Conservation (phyloP, 2,888 invertebrate species). For the Drosophila testacea region DNA sequence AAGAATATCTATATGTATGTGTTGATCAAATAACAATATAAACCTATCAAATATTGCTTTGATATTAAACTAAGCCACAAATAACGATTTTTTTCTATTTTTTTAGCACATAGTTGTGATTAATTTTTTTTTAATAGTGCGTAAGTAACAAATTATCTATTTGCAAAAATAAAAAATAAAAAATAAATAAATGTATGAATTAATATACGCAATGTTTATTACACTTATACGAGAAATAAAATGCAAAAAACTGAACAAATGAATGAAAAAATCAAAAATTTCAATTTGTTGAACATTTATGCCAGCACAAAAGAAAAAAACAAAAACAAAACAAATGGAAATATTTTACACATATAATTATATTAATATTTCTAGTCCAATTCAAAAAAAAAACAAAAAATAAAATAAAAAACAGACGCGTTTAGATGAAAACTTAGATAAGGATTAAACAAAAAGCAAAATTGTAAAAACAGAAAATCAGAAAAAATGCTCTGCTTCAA, state of each 20-base stretch:
- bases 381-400: conserved; percentile 37
- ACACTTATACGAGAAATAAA: conserved; percentile 36
- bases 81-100: conserved; percentile 10
- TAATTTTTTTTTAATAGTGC: conserved; percentile 39
- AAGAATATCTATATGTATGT: background rate
- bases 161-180: conserved; percentile 4
- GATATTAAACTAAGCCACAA: conserved; percentile 35
- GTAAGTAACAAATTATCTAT: conserved; percentile 36
- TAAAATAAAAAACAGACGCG: too few species aligned
- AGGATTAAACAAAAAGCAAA: conserved; percentile 44
- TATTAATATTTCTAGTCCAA: conserved; percentile 76
- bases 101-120: conserved; percentile 25
- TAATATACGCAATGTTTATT: conserved; percentile 44
- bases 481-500: conserved; percentile 37
- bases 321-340: background rate
- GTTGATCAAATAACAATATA: conserved; percentile 15
- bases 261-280: conserved; percentile 30
- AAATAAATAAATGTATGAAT: conserved; percentile 6
- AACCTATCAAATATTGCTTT: conserved; percentile 42
- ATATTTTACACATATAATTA: conserved; percentile 31
- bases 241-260: conserved; percentile 23
- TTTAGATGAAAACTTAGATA: conserved; percentile 1
- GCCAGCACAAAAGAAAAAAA: conserved; percentile 28
- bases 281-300: conserved; percentile 53
- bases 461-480: conserved; percentile 51